Conservation (phyloP, 2,797 vertebrate genomes). For the Coregonus ussuriensis region DNA sequence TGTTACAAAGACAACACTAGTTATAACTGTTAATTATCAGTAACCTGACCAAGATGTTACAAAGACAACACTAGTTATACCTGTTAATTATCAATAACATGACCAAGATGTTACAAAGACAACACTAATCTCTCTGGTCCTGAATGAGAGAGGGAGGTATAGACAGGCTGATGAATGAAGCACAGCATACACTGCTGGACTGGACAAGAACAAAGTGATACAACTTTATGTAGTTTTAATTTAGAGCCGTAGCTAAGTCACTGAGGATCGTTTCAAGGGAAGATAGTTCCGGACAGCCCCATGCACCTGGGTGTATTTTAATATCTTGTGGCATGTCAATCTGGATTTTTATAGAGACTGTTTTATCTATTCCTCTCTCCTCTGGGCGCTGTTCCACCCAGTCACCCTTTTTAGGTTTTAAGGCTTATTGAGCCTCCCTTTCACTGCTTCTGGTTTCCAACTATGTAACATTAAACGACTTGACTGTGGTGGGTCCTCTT, state of each 20-base stretch:
- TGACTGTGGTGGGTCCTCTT: slow-evolving; percentile 37
- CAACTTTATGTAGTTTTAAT: slow-evolving; percentile 26
- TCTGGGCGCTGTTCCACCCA: slow-evolving; percentile 24
- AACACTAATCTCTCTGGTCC: neutral
- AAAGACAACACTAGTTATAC: too few species aligned
- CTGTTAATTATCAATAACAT: neutral
- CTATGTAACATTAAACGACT: slow-evolving; percentile 13
- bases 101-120: slow-evolving; percentile 9
- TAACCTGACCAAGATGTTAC: too few species aligned
- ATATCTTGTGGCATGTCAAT: slow-evolving; percentile 7
- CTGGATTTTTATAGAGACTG: slow-evolving; percentile 34
- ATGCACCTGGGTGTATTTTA: slow-evolving; percentile 18
- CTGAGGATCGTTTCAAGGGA: neutral
- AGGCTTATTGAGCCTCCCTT: neutral
- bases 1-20: too few species aligned
- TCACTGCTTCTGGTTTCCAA: slow-evolving; percentile 14
- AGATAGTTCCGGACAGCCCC: neutral
- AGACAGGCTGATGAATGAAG: slow-evolving; percentile 18
- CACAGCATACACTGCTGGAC: neutral
- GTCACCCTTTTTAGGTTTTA: neutral
- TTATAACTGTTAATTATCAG: neutral
- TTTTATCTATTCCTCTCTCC: slow-evolving; percentile 34
- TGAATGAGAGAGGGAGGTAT: slow-evolving; percentile 6
- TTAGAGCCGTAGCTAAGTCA: neutral
- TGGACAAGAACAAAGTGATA: slow-evolving; percentile 9